Evolutionary conservation across 2,888 invertebrate species (phyloP).

Genomic region (Drosophila merina): DNA sequence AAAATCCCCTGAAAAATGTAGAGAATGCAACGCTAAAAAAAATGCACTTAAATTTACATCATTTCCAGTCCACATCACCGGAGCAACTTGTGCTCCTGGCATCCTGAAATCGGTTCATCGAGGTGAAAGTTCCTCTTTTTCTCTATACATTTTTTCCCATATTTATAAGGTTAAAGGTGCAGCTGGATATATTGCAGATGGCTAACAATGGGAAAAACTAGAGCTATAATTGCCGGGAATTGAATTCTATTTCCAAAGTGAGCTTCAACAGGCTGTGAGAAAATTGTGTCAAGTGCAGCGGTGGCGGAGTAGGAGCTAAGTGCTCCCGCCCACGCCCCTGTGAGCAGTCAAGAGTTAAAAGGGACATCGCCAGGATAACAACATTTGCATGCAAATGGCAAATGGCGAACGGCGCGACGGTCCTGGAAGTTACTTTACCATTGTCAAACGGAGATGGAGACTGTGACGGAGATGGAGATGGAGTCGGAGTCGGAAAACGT

Average conservation of each 20-base stretch:
- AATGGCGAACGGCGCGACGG: constrained; percentile 9
- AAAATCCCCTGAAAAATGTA: constrained; percentile 53
- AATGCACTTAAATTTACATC: constrained; percentile 73
- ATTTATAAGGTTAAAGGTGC: constrained; percentile 31
- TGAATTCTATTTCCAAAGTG: constrained; percentile 19
- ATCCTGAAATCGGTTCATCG: constrained; percentile 29
- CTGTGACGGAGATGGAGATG: not conserved
- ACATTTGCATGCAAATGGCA: constrained; percentile 69
- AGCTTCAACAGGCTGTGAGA: constrained; percentile 2
- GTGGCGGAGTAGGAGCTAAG: constrained; percentile 10
- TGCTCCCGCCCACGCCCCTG: constrained; percentile 33
- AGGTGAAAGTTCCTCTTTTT: constrained; percentile 32
- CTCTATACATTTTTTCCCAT: not conserved
- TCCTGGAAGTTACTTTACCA: constrained; percentile 51
- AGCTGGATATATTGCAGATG: constrained; percentile 18
- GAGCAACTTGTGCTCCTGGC: constrained; percentile 22
- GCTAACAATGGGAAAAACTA: constrained; percentile 19
- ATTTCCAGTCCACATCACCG: constrained; percentile 68
- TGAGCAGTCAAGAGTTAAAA: constrained; percentile 52
- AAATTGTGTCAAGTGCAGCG: constrained; percentile 43
- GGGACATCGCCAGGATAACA: constrained; percentile 41
- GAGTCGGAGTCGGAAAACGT: constrained; percentile 44
- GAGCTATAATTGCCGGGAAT: constrained; percentile 38
- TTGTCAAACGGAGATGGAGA: constrained; percentile 38
- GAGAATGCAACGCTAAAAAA: constrained; percentile 42